These are phyloP conservation scores for Calephelis perditalis DNA, from an alignment of 2,888 invertebrate genomes.

Conservation along the genomic window DNA sequence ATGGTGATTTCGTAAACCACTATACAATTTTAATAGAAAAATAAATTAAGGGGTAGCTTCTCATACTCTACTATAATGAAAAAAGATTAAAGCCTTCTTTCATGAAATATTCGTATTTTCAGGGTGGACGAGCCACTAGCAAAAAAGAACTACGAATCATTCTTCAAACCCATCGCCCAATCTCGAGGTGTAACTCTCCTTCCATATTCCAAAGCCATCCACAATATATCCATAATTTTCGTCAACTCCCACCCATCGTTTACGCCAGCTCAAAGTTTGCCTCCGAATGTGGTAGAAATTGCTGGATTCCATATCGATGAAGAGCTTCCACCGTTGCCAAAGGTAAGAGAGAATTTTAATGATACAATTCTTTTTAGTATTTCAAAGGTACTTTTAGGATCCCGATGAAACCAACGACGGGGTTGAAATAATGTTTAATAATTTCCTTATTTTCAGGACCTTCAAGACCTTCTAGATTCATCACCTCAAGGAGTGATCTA, in stretches of 20 bases:
- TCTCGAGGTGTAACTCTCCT: conserved; percentile 20
- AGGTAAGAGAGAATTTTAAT: conserved; percentile 22
- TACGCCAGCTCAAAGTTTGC: conserved; percentile 20
- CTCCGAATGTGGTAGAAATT: conserved; percentile 30
- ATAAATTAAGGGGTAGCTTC: too few relatives aligned
- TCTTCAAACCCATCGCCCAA: conserved; percentile 20
- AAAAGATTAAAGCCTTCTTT: too few relatives aligned
- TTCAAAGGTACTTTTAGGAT: too few relatives aligned
- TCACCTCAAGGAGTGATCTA: conserved; percentile 51
- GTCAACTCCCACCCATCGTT: conserved; percentile 22
- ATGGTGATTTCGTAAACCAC: too few relatives aligned
- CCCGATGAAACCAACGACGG: too few relatives aligned
- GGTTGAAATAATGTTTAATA: too few relatives aligned
- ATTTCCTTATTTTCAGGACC: conserved; percentile 37
- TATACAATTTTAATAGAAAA: too few relatives aligned
- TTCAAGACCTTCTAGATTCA: conserved; percentile 48
- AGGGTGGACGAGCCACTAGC: neutral
- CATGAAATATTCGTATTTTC: too few relatives aligned
- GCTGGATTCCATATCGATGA: conserved; percentile 31
- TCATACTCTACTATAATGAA: too few relatives aligned
- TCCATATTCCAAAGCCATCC: conserved; percentile 15
- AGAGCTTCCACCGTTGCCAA: conserved; percentile 26
- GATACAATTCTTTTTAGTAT: neutral
- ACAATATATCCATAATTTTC: conserved; percentile 23
- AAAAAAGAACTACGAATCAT: conserved; percentile 16